phyloP scores from a whole-genome alignment of 2,113 vertebrate species.

The Etheostoma cragini region DNA sequence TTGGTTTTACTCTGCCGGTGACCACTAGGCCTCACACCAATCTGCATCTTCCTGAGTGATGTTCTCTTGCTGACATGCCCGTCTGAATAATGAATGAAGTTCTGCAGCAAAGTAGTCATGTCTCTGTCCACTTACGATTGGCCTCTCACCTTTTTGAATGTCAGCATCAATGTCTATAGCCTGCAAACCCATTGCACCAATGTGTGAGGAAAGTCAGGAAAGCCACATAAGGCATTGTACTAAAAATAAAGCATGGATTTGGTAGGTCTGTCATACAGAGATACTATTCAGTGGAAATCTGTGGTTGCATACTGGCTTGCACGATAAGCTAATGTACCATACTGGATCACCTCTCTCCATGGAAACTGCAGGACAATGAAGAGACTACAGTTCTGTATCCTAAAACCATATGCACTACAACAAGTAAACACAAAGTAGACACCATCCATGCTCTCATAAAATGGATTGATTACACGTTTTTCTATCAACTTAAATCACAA shows the following conservation, averaged over 20 bases:
- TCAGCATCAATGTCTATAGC: slow-evolving; percentile 25
- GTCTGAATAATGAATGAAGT: slow-evolving; percentile 80
- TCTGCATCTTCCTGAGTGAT: slow-evolving; percentile 61
- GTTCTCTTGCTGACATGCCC: slow-evolving; percentile 65
- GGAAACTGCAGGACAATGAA: slow-evolving; percentile 53
- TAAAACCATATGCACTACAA: slow-evolving; percentile 23
- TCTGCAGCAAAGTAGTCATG: slow-evolving; percentile 51
- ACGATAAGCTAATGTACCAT: slow-evolving; percentile 71
- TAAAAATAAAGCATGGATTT: slow-evolving; percentile 48
- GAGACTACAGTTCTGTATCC: slow-evolving; percentile 26
- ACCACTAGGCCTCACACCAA: slow-evolving; percentile 53
- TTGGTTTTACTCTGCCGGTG: slow-evolving; percentile 38
- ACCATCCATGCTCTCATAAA: neutral
- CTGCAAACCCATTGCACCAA: neutral
- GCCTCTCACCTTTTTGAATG: slow-evolving; percentile 73
- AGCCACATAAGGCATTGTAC: slow-evolving; percentile 37
- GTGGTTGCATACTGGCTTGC: slow-evolving; percentile 45
- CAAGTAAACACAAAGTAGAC: neutral
- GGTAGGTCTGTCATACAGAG: slow-evolving; percentile 43
- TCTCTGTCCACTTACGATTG: slow-evolving; percentile 42
- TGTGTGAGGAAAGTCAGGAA: slow-evolving; percentile 7
- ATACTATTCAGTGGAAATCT: slow-evolving; percentile 25
- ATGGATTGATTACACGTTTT: slow-evolving; percentile 1
- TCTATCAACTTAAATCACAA: neutral
- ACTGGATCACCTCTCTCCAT: slow-evolving; percentile 65